phyloP scores from a whole-genome alignment of 2,113 vertebrate species.

The Pterocles gutturalis region DNA sequence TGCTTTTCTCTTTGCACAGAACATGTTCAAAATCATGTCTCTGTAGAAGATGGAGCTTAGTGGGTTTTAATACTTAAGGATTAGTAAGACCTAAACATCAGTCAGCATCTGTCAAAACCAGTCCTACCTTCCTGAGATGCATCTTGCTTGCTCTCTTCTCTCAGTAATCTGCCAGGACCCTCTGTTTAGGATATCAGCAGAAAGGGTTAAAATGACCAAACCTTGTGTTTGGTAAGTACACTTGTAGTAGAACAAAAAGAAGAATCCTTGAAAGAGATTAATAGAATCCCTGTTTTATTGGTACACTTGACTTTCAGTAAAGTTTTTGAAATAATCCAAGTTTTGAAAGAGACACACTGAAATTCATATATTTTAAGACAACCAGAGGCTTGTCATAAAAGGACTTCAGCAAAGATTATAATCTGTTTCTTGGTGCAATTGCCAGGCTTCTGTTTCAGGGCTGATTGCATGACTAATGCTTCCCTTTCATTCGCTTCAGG shows the following conservation, averaged over 20 bases:
- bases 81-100: background rate
- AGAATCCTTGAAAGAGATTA: background rate
- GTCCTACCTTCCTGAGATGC: background rate
- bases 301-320: background rate
- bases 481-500: background rate
- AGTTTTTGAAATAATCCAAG: background rate
- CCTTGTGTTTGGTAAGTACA: background rate
- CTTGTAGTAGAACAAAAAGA: conserved; percentile 7
- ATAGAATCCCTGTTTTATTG: background rate
- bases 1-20: conserved; percentile 10
- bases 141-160: background rate
- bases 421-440: conserved; percentile 22
- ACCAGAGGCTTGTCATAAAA: background rate
- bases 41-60: background rate
- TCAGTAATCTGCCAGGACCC: background rate
- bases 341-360: background rate
- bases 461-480: background rate
- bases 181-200: background rate
- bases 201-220: background rate
- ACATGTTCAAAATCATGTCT: background rate
- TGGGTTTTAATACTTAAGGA: background rate
- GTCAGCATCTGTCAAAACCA: background rate
- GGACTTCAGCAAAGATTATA: background rate
- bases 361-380: background rate
- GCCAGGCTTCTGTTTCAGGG: conserved; percentile 28